Base-by-base conservation (phyloP, 1,140 invertebrate species). In the Potamilus streckersoni region DNA sequence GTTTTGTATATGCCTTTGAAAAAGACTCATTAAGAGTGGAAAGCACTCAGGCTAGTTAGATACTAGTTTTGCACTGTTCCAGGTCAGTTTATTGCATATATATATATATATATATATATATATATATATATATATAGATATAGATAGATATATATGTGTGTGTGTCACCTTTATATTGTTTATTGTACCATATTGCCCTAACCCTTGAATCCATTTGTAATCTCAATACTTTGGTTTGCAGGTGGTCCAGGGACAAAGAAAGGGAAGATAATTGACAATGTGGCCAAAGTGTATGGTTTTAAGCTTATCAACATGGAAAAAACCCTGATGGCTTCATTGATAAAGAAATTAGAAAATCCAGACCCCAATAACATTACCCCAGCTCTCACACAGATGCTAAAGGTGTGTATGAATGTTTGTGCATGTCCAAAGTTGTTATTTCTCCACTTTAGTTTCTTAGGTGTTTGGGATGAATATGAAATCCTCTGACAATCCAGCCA, bases 191-290 rank as follows among this genome's bases (percentile, higher is more conserved):
- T 38, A 38, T 38, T 38, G 6, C 38, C 4, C 1, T 38, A 38
- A 38, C 38, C 38, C 5, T 38, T 6, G 38, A 38, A 38, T 38
- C 38, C 38, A 38, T 38, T 38, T 6, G 38, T 38, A 38, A 4
- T 38, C 38, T 38, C 38, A 38, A 38, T 38, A 38, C 38, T 27
- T 76, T n/a, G 38, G n/a, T 38, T 82, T 78, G 67, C 67, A 83
- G 82, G 82, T 75, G 82, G 82, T 14, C 82, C 82, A 38, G 80
- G 82, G 2, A 82, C 82, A 60, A 80, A 81, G 70, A 83, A 83
- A 73, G 82, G 82, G 5, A 31, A 71, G 23, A 76, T 82, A 23
- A 61, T 83, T 13, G 82, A 83, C 63, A 81, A 83, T 57, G 57
- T 83, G 49, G 27, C 71, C n/a, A 76, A 76, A 58, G 69, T 75